Percentiles rank a stretch among this genome's conserved stretches.
Conservation (phyloP, 2,113 vertebrate species). For the Apodemus speciosus region DNA sequence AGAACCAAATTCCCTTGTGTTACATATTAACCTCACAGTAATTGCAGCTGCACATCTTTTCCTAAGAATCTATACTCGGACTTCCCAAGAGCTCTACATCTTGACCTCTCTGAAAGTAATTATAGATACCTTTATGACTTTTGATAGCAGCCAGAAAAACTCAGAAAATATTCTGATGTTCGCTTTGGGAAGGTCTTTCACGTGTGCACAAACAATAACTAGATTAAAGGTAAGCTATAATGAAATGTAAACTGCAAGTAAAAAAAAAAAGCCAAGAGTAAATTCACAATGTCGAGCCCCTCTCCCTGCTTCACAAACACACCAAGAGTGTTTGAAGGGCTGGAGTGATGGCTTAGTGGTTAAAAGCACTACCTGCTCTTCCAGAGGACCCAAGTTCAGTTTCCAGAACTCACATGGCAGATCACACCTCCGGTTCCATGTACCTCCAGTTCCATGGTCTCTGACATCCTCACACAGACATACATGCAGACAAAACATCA, state of each 20-base stretch:
- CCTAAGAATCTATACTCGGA: constrained; percentile 1
- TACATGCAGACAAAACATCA: neutral
- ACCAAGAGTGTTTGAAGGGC: neutral
- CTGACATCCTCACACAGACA: neutral
- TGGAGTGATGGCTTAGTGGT: neutral
- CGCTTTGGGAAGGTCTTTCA: constrained; percentile 35
- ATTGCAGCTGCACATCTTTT: neutral
- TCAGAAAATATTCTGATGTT: constrained; percentile 4
- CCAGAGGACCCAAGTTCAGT: neutral
- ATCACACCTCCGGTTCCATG: too few species aligned
- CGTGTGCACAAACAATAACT: neutral
- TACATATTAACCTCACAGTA: constrained; percentile 41
- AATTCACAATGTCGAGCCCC: neutral
- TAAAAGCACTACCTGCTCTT: neutral
- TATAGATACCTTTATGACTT: constrained; percentile 32
- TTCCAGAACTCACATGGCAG: neutral
- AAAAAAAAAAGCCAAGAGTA: neutral
- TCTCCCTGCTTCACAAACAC: neutral
- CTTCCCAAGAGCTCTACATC: constrained; percentile 21
- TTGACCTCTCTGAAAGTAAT: neutral
- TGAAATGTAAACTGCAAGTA: neutral
- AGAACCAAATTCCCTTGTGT: neutral
- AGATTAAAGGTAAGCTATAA: neutral
- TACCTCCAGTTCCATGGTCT: too few species aligned
- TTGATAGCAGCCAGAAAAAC: neutral